Evolutionary conservation across 2,888 invertebrate genomes (phyloP).

Genomic region (Brachynemurus nebulosus): DNA sequence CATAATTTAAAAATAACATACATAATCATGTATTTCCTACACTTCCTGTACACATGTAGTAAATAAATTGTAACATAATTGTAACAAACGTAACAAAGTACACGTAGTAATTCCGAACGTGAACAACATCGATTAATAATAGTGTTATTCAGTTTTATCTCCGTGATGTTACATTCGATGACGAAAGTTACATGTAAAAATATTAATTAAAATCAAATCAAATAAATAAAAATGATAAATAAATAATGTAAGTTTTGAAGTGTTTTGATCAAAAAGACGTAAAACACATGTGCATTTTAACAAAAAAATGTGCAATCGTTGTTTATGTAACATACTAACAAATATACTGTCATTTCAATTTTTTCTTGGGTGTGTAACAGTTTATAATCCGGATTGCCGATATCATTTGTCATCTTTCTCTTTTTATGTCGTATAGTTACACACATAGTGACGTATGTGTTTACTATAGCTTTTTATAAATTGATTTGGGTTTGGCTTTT

Average conservation of each 20-base stretch:
- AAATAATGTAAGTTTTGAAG: neutral
- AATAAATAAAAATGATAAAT: neutral
- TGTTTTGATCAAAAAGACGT: neutral
- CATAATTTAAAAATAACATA: no score
- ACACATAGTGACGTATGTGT: conserved; percentile 1
- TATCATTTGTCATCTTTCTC: neutral
- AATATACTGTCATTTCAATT: neutral
- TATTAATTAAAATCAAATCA: neutral
- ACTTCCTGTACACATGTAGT: no score
- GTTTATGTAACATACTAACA: neutral
- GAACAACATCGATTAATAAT: no score
- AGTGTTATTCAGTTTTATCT: no score
- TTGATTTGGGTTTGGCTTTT: conserved; percentile 2
- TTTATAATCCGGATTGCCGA: neutral
- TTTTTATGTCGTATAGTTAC: neutral
- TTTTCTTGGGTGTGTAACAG: neutral
- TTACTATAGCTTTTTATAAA: neutral
- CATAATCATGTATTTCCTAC: no score
- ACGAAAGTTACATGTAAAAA: no score
- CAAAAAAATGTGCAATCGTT: neutral
- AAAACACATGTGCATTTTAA: neutral
- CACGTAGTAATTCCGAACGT: no score
- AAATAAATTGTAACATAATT: no score
- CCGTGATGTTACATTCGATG: no score
- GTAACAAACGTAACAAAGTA: no score